These are phyloP conservation scores for Parotocinclus haroldoi DNA, from an alignment of 2,797 vertebrate species.

Conservation along the genomic window DNA sequence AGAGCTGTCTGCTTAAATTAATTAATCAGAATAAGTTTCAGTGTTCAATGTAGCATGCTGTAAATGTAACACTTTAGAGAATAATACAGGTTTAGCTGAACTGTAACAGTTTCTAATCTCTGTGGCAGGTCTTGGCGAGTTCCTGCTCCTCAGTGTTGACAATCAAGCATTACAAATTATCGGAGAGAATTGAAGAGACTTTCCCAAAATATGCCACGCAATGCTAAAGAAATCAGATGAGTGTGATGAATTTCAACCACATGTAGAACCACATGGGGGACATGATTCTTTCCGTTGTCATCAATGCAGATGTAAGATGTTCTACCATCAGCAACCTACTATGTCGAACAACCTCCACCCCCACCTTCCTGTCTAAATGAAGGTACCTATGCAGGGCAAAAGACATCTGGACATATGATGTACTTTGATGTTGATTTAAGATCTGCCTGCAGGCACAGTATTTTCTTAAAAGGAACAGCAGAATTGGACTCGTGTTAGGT, in stretches of 20 bases:
- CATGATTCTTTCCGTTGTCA: conserved; percentile 59
- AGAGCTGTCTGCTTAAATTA: too few species aligned
- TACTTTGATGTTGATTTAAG: conserved; percentile 29
- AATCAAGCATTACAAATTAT: too few species aligned
- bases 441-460: background rate
- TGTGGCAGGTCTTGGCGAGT: too few species aligned
- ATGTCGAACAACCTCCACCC: background rate
- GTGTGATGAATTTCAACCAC: conserved; percentile 48
- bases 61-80: too few species aligned
- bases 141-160: too few species aligned
- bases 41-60: too few species aligned
- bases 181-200: too few species aligned
- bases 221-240: conserved; percentile 26
- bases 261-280: conserved; percentile 57
- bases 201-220: conserved; percentile 22
- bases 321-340: conserved; percentile 24
- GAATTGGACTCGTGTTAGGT: background rate
- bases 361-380: conserved; percentile 8
- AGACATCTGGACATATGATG: conserved; percentile 17
- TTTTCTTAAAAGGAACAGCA: conserved; percentile 15
- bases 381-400: background rate
- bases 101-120: too few species aligned
- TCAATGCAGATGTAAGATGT: conserved; percentile 54
- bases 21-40: too few species aligned
- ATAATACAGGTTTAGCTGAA: too few species aligned